Evolutionary conservation across 1,140 invertebrate species (phyloP).

Genomic region (Drosophila pandora): DNA sequence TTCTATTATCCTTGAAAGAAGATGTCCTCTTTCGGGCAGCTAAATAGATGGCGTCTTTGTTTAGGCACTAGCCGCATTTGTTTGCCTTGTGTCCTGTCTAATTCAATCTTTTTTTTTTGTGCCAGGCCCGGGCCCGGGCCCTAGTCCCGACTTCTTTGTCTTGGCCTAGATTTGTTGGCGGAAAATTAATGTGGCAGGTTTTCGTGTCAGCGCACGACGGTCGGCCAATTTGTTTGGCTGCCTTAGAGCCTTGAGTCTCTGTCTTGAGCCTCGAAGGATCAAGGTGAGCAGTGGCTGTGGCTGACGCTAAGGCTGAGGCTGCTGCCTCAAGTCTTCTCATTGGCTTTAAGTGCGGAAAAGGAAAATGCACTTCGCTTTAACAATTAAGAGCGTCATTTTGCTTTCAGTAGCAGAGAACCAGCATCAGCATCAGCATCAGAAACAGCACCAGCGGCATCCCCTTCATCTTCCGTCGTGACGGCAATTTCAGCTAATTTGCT

Average conservation of each 20-base stretch:
- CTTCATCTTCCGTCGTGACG: constrained; percentile 24
- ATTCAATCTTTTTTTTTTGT: constrained; percentile 55
- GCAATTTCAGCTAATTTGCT: constrained; percentile 78
- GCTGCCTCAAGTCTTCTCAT: constrained; percentile 16
- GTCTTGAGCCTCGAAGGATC: constrained; percentile 24
- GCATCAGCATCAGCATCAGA: too few relatives aligned
- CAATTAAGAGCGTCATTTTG: constrained; percentile 55
- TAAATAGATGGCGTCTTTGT: constrained; percentile 54
- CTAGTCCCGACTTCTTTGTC: constrained; percentile 18
- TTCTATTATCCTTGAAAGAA: constrained; percentile 69
- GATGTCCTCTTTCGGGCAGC: constrained; percentile 57
- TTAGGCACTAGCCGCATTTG: constrained; percentile 38
- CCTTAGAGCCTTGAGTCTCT: constrained; percentile 7
- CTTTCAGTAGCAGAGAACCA: not conserved
- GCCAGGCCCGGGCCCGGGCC: not conserved
- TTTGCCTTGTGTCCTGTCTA: constrained; percentile 61
- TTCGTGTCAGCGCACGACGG: constrained; percentile 63
- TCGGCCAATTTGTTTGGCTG: constrained; percentile 56
- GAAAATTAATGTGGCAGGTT: constrained; percentile 60
- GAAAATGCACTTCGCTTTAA: constrained; percentile 59
- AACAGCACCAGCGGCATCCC: not conserved
- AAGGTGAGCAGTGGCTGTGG: constrained; percentile 39
- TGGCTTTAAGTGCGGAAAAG: constrained; percentile 34
- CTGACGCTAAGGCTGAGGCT: not conserved
- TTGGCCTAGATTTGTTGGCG: constrained; percentile 62